A percentile compares a stretch with the other conserved stretches of the same genome.
These are phyloP conservation scores for Pachyuromys duprasi DNA, from an alignment of 2,797 vertebrate genomes.

Conservation along the genomic window DNA sequence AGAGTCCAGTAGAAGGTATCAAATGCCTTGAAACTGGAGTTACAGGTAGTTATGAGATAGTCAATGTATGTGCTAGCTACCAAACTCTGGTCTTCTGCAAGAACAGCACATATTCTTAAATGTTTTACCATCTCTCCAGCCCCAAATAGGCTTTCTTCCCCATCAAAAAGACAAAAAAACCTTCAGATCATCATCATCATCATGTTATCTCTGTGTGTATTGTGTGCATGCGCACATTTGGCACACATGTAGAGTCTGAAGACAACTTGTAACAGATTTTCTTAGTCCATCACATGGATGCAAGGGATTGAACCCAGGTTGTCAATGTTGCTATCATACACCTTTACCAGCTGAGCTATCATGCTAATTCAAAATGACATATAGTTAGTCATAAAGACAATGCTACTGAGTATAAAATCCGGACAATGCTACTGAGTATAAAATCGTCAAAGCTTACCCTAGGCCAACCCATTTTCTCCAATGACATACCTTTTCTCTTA, in stretches of 20 bases:
- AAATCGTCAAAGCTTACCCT: not conserved
- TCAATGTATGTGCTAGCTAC: not conserved
- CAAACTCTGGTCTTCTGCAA: not conserved
- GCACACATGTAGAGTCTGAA: not conserved
- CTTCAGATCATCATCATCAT: not conserved
- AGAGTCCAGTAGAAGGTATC: not conserved
- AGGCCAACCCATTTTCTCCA: not conserved
- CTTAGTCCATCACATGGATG: not conserved
- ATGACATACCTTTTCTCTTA: not conserved
- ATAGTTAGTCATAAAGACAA: not conserved
- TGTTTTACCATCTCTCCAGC: not conserved
- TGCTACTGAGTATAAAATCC: not conserved
- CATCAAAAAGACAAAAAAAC: not conserved
- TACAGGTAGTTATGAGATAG: not conserved
- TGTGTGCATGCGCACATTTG: not conserved
- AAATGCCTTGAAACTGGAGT: not conserved
- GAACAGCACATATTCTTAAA: not conserved
- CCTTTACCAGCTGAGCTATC: not conserved
- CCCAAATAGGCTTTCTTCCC: not conserved
- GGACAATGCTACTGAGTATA: not conserved
- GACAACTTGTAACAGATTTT: not conserved
- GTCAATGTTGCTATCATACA: not conserved
- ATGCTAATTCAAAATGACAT: slow-evolving; percentile 17
- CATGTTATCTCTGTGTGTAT: not conserved
- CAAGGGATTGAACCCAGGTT: not conserved